Conservation (phyloP, 2,888 invertebrate genomes). For the Timandra comae region DNA sequence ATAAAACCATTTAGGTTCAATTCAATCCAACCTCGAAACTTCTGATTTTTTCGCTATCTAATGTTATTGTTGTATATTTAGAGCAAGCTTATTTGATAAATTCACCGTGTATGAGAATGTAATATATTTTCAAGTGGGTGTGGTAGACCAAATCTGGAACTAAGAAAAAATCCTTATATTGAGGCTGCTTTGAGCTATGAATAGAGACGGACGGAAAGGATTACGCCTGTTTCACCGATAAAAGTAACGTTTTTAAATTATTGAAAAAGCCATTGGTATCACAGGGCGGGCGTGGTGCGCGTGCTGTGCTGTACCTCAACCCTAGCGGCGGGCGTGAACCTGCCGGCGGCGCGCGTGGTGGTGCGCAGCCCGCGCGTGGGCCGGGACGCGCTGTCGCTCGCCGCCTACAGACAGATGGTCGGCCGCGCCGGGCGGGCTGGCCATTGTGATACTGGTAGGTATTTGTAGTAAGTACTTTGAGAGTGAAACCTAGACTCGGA, state of each 20-base stretch:
- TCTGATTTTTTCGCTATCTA: too few relatives aligned
- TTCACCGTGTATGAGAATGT: background rate
- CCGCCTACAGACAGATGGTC: constrained; percentile 96
- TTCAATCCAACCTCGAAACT: too few relatives aligned
- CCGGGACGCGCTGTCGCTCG: constrained; percentile 81
- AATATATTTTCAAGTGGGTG: too few relatives aligned
- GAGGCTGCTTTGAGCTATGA: too few relatives aligned
- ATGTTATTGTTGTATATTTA: too few relatives aligned
- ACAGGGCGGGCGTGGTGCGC: constrained; percentile 85
- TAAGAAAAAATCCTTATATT: background rate
- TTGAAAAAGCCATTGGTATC: background rate
- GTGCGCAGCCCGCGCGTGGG: constrained; percentile 91
- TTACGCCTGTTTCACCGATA: too few relatives aligned
- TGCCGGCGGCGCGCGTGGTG: constrained; percentile 94
- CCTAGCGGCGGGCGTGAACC: constrained; percentile 97
- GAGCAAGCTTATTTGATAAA: background rate
- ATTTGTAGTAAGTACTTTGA: too few relatives aligned
- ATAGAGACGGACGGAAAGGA: too few relatives aligned
- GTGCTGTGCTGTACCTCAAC: constrained; percentile 97
- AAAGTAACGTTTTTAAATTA: too few relatives aligned
- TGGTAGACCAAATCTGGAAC: background rate
- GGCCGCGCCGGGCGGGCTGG: constrained; percentile 97
- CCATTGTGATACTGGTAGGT: constrained; percentile 82
- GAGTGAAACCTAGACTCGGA: too few relatives aligned
- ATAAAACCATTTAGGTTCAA: too few relatives aligned